Evolutionary conservation across 1,140 invertebrate species (phyloP), one percentile per base, ranked within the genome.

Genomic region (Leptonema lineaticorne): DNA sequence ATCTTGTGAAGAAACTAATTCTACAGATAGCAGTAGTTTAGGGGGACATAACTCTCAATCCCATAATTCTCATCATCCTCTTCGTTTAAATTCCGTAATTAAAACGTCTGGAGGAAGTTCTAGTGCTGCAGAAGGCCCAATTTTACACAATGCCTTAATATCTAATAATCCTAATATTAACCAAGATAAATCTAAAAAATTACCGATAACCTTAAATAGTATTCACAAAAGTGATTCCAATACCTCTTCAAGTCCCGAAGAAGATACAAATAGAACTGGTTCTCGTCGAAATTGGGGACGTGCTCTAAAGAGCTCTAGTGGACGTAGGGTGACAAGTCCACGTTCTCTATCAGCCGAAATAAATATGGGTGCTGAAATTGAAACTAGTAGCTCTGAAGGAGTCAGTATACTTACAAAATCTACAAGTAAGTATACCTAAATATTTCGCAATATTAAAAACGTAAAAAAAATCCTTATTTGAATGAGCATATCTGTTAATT

Each of bases 61-160:
- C 18, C 67, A 78, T n/a, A 76, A 79, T 0, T 72, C 78, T 0
- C 33, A 56, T 11, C 59, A 41, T 26, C 53, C 53, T 16, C 72
- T 81, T 73, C 70, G 81, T 41, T 45, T 83, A 5, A 79, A 81
- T 62, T 81, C 80, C 0, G 81, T 83, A 3, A 83, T 83, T 14
- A 82, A 81, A 53, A 76, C 78, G 14, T 68, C 71, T 8, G 67
- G 56, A 1, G 33, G 29, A 14, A 72, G 28, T 62, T 68, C 68
- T 0, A 68, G 59, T 14, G 71, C 71, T 1, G 72, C 68, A 16
- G 69, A 70, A 9, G 69, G 69, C 5, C 72, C 72, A 3, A 73
- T 73, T 26, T 48, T 73, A 22, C 72, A 70, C 59, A 68, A 63
- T 29, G 78, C 80, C 11, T 73, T 79, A 16, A 75, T 75, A 0